Percentiles rank a stretch among this genome's conserved stretches.
Conservation (phyloP, 2,113 vertebrate species). For the Chionodraco myersi region DNA sequence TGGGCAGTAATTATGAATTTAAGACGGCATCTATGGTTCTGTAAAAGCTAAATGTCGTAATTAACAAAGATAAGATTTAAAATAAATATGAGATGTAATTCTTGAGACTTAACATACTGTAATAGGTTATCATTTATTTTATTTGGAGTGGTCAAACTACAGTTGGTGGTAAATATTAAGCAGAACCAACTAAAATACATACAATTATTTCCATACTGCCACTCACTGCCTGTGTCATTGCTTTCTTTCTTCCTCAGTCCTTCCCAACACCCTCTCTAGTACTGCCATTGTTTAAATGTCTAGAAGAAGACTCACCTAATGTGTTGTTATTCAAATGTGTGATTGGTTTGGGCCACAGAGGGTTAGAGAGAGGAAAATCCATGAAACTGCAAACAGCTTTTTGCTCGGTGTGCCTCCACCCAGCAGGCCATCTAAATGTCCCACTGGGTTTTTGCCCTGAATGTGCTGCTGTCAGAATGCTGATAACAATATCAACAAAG, state of each 20-base stretch:
- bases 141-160: neutral
- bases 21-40: too few species aligned
- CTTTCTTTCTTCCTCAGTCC: neutral
- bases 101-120: too few species aligned
- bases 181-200: neutral
- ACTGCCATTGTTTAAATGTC: neutral
- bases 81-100: too few species aligned
- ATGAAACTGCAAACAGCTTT: neutral
- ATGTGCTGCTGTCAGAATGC: constrained; percentile 11
- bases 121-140: neutral
- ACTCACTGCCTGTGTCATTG: neutral
- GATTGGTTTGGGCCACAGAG: neutral
- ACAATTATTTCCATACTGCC: neutral
- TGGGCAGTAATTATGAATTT: too few species aligned
- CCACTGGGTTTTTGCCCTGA: constrained; percentile 19
- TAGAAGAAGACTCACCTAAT: neutral
- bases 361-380: neutral
- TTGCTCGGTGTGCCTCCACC: neutral
- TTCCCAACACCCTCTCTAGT: neutral
- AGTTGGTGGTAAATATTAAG: neutral
- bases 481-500: constrained; percentile 20
- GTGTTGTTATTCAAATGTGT: neutral
- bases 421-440: neutral
- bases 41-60: too few species aligned
- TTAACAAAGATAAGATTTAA: too few species aligned